Percentiles rank a stretch among this genome's conserved stretches.
Evolutionary conservation across 2,113 vertebrate species (phyloP).

Genomic region (Petromus typicus): DNA sequence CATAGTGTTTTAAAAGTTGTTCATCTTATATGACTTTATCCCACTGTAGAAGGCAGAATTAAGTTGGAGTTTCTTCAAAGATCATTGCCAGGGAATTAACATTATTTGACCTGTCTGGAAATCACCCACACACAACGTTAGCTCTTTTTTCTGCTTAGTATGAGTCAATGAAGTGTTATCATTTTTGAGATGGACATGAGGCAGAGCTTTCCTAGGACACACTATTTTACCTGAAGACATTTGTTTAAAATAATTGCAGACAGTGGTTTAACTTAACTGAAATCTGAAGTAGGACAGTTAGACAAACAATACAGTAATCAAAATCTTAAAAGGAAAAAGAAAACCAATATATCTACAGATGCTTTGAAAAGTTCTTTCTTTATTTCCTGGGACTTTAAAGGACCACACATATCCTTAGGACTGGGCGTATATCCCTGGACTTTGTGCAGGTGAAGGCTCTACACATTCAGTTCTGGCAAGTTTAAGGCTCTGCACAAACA

Average conservation of each 20-base stretch:
- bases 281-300: background rate
- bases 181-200: too few species aligned
- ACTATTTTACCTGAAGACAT: background rate
- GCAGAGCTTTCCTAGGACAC: background rate
- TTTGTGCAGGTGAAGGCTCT: background rate
- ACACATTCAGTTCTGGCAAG: background rate
- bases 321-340: background rate
- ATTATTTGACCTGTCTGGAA: background rate
- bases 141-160: background rate
- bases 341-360: background rate
- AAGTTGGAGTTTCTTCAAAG: background rate
- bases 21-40: background rate
- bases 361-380: background rate
- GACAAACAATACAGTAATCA: background rate
- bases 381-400: background rate
- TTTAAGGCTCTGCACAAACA: background rate
- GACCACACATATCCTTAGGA: background rate
- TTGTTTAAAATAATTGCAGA: background rate
- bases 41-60: background rate
- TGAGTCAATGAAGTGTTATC: too few species aligned
- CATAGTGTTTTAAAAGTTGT: background rate
- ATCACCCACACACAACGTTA: background rate
- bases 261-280: background rate
- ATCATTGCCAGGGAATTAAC: background rate
- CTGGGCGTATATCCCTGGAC: background rate